Evolutionary conservation across 2,888 invertebrate species (phyloP).

Genomic region (Meiosimyza platycephala): DNA sequence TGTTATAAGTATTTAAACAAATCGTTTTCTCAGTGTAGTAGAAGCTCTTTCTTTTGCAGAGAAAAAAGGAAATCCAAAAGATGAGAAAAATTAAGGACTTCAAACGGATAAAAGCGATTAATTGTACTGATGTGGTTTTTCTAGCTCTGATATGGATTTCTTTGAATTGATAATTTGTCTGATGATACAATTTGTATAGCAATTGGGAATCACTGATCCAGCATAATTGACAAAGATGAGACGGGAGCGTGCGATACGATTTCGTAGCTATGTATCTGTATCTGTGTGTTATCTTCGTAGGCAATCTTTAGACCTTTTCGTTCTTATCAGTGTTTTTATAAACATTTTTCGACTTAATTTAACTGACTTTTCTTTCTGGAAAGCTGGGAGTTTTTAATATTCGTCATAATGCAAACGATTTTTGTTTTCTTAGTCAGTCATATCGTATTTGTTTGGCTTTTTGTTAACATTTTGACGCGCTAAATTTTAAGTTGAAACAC

Average conservation of each 20-base stretch:
- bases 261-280: neutral
- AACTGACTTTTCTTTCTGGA: neutral
- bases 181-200: no score
- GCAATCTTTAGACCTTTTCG: slow-evolving; percentile 50
- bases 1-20: no score
- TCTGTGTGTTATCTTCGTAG: slow-evolving; percentile 42
- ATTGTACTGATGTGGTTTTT: no score
- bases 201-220: no score
- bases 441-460: neutral
- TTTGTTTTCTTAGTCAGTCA: neutral
- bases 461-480: slow-evolving; percentile 23
- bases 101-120: no score
- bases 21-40: no score
- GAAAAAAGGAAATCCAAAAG: no score
- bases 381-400: slow-evolving; percentile 5
- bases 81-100: no score
- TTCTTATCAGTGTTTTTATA: slow-evolving; percentile 48
- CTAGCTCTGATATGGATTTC: no score
- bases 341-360: slow-evolving; percentile 12
- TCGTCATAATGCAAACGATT: neutral
- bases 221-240: neutral
- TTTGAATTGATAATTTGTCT: no score
- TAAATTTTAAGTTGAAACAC: no score
- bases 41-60: no score
- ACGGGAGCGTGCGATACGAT: neutral